Base-by-base conservation (phyloP, 2,888 invertebrate genomes). In the Sicus ferrugineus region DNA sequence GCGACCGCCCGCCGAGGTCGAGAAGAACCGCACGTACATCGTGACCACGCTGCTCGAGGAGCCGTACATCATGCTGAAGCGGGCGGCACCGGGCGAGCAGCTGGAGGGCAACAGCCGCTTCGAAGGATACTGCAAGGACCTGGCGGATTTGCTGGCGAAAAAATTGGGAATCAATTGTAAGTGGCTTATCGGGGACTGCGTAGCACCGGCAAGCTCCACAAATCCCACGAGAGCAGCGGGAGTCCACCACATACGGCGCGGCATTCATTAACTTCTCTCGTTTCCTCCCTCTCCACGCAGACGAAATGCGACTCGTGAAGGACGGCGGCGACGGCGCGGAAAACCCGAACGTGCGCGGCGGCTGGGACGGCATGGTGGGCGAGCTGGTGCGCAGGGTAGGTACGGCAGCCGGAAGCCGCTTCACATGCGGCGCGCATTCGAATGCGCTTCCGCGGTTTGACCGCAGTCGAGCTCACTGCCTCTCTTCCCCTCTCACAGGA, bases 51-150 rank as follows among this genome's bases (percentile, higher is more conserved):
- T 95, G 72, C 87, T 95, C 80, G 95, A 95, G 84, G 95, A 95
- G 78, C 96, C 96, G 0, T 96, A 94, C 80, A 90, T 96, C 78
- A 95, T 94, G 93, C 84, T 89, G 75, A 90, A 90, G 78, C 88
- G 89, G 71, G 87, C 90, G 2, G 91, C 91, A 70, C 87, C 88
- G 9, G 90, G 90, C 21, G 90, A 91, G 78, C 87, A 88, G 65
- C 83, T 90, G 50, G 86, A 86, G 54, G 93, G 92, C 67, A 94
- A 94, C 80, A 93, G 94, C 73, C 89, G 90, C 56, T 94, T 91
- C 80, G 92, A 95, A 80, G 97, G 98, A 64, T 97, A 95, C 83
- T 96, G 95, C 86, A 94, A 96, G 81, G 97, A 97, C 83, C 87
- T 97, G 48, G 92, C 94, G 3, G 93, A 95, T 78, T 87, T 93